A percentile compares a stretch with the other conserved stretches of the same genome.
Evolutionary conservation across 2,113 vertebrate species (phyloP).

Genomic region (Ellobius talpinus): DNA sequence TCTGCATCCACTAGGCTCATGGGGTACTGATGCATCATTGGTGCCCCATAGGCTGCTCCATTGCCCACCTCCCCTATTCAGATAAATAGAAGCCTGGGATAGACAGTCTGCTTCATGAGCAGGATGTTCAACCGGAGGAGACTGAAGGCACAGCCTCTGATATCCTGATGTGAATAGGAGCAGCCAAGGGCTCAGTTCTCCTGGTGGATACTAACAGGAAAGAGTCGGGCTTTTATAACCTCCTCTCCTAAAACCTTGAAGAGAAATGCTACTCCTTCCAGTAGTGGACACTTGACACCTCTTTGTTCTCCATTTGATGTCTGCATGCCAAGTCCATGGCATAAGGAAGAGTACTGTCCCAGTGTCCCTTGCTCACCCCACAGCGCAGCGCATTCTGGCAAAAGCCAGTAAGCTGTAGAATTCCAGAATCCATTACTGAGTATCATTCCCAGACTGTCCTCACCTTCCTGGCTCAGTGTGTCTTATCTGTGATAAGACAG

Average conservation of each 20-base stretch:
- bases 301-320: background rate
- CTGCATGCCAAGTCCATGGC: background rate
- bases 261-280: background rate
- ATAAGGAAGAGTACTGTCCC: background rate
- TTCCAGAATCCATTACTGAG: background rate
- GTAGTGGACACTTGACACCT: background rate
- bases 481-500: background rate
- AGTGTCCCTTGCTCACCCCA: background rate
- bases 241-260: background rate
- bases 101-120: background rate
- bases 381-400: background rate
- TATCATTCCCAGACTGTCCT: background rate
- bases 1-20: background rate
- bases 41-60: background rate
- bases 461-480: background rate
- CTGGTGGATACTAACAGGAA: background rate
- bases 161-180: background rate
- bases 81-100: background rate
- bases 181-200: background rate
- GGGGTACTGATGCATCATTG: background rate
- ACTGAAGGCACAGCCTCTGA: too few relatives aligned
- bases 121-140: background rate
- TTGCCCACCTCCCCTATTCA: background rate
- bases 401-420: background rate
- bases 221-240: background rate